Conservation (phyloP, 1,140 invertebrate genomes). For the Arctopsyche grandis region DNA sequence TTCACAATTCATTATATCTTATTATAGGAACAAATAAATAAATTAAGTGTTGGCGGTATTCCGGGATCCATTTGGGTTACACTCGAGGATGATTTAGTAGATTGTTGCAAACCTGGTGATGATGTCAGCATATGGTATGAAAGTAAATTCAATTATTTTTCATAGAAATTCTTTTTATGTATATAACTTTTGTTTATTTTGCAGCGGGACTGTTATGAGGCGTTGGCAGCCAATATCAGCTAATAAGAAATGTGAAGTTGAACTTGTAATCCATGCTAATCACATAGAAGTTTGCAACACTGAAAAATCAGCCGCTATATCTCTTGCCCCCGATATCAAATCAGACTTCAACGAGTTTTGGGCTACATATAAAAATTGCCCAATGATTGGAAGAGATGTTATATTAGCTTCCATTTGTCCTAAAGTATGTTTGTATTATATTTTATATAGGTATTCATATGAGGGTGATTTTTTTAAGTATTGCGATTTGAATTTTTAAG, state of each 20-base stretch:
- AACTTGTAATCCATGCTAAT: constrained; percentile 79
- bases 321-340: constrained; percentile 76
- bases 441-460: background rate
- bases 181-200: constrained; percentile 23
- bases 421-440: constrained; percentile 66
- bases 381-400: constrained; percentile 78
- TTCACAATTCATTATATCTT: no score
- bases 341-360: constrained; percentile 82
- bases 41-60: constrained; percentile 76
- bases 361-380: constrained; percentile 71
- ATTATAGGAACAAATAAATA: constrained; percentile 79
- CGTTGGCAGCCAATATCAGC: constrained; percentile 73
- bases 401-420: constrained; percentile 88
- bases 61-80: constrained; percentile 83
- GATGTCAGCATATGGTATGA: constrained; percentile 84
- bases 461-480: background rate
- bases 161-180: background rate
- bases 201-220: constrained; percentile 80
- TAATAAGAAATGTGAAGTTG: constrained; percentile 74
- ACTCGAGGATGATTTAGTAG: constrained; percentile 88
- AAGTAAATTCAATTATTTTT: no score
- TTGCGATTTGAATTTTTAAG: constrained; percentile 68
- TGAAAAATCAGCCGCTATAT: constrained; percentile 67
- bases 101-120: constrained; percentile 89
- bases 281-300: constrained; percentile 79